phyloP scores from a whole-genome alignment of 2,797 vertebrate genomes.

The Amniataba percoides region DNA sequence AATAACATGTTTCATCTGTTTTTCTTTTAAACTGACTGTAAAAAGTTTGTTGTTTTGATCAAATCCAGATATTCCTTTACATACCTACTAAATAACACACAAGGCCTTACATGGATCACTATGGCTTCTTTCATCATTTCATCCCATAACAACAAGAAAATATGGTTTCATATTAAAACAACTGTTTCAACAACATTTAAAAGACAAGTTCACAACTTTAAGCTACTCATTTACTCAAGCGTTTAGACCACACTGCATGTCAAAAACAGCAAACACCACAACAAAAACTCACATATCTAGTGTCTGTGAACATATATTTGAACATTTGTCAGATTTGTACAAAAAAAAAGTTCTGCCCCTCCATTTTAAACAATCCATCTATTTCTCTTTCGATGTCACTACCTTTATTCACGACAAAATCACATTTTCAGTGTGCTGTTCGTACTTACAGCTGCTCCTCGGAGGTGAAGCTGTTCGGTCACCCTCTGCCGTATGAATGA shows the following conservation, averaged over 20 bases:
- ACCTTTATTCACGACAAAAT: background rate
- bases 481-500: constrained; percentile 35
- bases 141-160: too few relatives aligned
- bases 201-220: too few relatives aligned
- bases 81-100: too few relatives aligned
- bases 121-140: too few relatives aligned
- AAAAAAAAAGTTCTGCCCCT: background rate
- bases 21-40: too few relatives aligned
- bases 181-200: too few relatives aligned
- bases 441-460: constrained; percentile 48
- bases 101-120: too few relatives aligned
- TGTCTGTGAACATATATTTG: background rate
- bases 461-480: constrained; percentile 29
- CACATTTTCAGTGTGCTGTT: background rate
- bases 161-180: too few relatives aligned
- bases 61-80: too few relatives aligned
- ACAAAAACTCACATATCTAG: too few relatives aligned
- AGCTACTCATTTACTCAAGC: background rate
- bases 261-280: background rate
- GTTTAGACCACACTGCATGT: background rate
- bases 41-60: too few relatives aligned
- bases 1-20: too few relatives aligned
- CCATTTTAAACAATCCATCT: background rate
- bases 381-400: background rate
- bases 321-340: background rate